phyloP scores from a whole-genome alignment of 1,140 invertebrate species.

The Drosophila tsacasi region DNA sequence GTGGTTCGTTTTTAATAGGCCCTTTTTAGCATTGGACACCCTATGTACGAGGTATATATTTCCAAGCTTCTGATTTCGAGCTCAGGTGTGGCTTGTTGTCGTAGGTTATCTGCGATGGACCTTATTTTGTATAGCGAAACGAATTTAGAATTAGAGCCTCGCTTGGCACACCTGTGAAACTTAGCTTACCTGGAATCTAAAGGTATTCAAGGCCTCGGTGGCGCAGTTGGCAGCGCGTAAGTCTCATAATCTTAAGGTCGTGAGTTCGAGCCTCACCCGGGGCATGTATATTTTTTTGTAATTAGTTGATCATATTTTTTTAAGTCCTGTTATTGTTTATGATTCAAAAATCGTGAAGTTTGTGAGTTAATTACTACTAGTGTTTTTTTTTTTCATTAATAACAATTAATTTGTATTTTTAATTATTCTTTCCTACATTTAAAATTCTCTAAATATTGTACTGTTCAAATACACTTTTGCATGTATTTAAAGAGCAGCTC shows the following conservation, averaged over 20 bases:
- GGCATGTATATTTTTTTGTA: constrained; percentile 89
- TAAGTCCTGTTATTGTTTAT: neutral
- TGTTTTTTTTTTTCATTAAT: too few relatives aligned
- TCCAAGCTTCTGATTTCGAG: neutral
- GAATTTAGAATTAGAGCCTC: neutral
- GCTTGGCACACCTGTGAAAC: neutral
- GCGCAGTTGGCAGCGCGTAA: constrained; percentile 97
- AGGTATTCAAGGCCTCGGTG: constrained; percentile 89
- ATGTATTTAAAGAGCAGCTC: neutral
- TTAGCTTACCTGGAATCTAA: neutral
- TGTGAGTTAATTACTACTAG: too few relatives aligned
- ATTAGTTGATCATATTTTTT: neutral
- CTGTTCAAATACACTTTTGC: neutral
- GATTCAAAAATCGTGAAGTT: neutral
- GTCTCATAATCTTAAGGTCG: constrained; percentile 99
- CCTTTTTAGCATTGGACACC: constrained; percentile 15
- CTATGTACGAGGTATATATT: constrained; percentile 16
- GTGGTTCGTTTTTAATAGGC: constrained; percentile 30
- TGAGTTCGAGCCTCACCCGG: constrained; percentile 98
- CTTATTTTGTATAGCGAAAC: neutral
- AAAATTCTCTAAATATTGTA: neutral
- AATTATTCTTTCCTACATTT: too few relatives aligned
- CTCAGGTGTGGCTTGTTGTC: constrained; percentile 7
- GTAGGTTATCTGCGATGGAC: neutral
- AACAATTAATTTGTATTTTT: neutral